Evolutionary conservation across 2,113 vertebrate genomes (phyloP).

Genomic region (Grus americana): DNA sequence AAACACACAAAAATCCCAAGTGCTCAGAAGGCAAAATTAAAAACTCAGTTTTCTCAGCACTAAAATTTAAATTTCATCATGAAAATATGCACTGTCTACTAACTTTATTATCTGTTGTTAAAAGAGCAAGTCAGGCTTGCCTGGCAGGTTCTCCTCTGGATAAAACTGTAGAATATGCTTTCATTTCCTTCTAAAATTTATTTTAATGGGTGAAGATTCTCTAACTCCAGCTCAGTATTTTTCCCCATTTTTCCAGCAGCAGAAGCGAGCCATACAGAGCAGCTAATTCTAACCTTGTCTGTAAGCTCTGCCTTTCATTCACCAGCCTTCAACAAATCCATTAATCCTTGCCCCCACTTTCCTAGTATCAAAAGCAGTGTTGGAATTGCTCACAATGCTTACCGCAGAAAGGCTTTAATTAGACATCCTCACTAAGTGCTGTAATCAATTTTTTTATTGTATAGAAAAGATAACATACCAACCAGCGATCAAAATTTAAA

Average conservation of each 20-base stretch:
- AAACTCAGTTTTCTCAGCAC: no score
- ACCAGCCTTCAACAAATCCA: background rate
- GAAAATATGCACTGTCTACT: background rate
- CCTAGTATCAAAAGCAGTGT: background rate
- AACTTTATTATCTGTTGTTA: background rate
- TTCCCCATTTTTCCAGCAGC: background rate
- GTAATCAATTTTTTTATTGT: background rate
- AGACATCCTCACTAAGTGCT: background rate
- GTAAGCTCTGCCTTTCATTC: background rate
- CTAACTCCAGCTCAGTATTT: background rate
- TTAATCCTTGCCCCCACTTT: background rate
- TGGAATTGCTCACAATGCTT: background rate
- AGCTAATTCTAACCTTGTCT: background rate
- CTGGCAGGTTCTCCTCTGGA: background rate
- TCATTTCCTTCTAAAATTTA: background rate
- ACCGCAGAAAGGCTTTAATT: background rate
- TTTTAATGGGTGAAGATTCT: background rate
- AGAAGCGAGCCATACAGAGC: background rate
- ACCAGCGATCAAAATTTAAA: background rate
- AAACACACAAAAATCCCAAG: background rate
- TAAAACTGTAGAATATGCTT: background rate
- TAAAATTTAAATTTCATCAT: background rate
- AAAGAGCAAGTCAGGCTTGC: background rate
- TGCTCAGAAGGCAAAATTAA: background rate
- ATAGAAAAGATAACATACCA: background rate